These are phyloP conservation scores for Cranoglanis bouderius DNA, from an alignment of 2,113 vertebrate genomes.

Conservation along the genomic window DNA sequence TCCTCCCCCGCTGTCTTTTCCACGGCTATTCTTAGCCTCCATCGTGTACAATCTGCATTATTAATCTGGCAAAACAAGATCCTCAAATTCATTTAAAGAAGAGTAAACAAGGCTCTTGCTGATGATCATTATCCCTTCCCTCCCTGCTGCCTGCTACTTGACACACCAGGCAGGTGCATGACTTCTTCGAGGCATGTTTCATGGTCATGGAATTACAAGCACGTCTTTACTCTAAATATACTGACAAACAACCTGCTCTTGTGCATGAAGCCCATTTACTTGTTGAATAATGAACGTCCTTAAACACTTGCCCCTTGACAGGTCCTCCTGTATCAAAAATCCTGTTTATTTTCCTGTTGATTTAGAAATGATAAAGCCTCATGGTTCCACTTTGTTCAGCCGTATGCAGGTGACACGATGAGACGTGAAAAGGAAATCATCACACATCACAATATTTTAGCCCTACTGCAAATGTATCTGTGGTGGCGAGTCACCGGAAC, in stretches of 20 bases:
- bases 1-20: conserved; percentile 34
- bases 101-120: conserved; percentile 59
- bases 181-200: conserved; percentile 22
- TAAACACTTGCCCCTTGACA: conserved; percentile 15
- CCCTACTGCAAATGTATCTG: conserved; percentile 62
- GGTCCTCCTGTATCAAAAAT: neutral
- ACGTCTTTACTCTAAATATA: conserved; percentile 35
- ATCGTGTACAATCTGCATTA: conserved; percentile 67
- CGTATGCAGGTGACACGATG: conserved; percentile 69
- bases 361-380: conserved; percentile 22
- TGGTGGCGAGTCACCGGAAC: conserved; percentile 31
- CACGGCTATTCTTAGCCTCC: conserved; percentile 63
- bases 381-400: conserved; percentile 29
- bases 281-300: conserved; percentile 41
- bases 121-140: conserved; percentile 38
- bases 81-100: conserved; percentile 62
- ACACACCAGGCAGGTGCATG: conserved; percentile 40
- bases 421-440: conserved; percentile 71
- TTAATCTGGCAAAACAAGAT: conserved; percentile 70
- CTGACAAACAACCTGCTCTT: conserved; percentile 41
- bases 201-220: conserved; percentile 36
- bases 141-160: conserved; percentile 15
- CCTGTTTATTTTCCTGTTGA: neutral
- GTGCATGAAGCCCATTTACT: conserved; percentile 21
- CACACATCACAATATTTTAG: conserved; percentile 72